Evolutionary conservation across 1,140 invertebrate genomes (phyloP), one percentile per base, ranked within the genome.

Genomic region (Neotoxoptera formosana): DNA sequence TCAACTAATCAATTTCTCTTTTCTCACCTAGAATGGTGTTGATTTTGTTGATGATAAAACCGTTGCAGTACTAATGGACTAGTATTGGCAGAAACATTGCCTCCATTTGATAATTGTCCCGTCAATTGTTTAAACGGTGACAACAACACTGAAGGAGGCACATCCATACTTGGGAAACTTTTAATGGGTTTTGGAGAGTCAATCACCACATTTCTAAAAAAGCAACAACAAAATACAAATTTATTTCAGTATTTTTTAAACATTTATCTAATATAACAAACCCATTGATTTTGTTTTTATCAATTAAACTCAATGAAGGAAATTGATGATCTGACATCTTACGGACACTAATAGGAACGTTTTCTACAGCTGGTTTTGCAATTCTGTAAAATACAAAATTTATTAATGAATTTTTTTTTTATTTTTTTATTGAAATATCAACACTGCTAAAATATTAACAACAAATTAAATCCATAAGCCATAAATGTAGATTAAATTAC

Each of bases 31-130:
- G 84, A 90, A 60, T 90, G 87, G 86, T 94, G 95, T 94, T 96
- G 96, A 93, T 96, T 96, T 94, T 96, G 96, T 94, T 97, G 96
- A 94, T 97, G 96, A 94, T 96, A 96, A 94, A 96, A 96, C 94
- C 96, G 95, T 94, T 97, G 96, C 91, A 96, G 95, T 30, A 96
- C 96, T 94, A 96, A 96, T 17, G 96, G 96, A 95, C 96, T 96
- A n/a, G 96, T 96, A 95, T 96, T 96, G 45, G 96, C 96, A 76
- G 90, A 91, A 93, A 89, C 88, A 89, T 94, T 93, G 23, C 56
- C 93, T 7, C 53, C 90, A 67, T 88, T 93, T 41, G 90, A 93
- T 23, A 76, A 93, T 48, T 94, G 91, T 87, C 81, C 86, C 30
- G 90, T 94, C 45, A 76, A 93, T 60, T 94, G 91, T 87, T 88